Evolutionary conservation across 2,888 invertebrate species (phyloP), one percentile per base, ranked within the genome.

Genomic region (Subacronicta megacephala): DNA sequence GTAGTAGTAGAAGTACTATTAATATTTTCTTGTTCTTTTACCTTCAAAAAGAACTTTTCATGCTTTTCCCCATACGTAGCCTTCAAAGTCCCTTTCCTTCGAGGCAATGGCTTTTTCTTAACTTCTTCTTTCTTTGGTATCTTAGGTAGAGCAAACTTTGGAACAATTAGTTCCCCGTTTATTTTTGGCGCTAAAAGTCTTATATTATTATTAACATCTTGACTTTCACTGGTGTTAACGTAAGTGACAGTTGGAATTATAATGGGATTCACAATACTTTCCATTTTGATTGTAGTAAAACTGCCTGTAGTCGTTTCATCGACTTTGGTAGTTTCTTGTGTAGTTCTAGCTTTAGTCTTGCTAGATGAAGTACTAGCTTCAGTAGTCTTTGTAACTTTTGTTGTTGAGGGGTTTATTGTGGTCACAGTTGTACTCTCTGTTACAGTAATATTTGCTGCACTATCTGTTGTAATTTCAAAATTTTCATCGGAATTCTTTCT

Each of bases 31-130:
- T 53, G 36, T 7, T 77, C 70, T 41, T 79, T 81, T 1, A 72
- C 9, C 63, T 85, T 87, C 18, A 82, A 57, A 62, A 90, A 91
- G 63, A 90, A 87, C 52, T 86, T 87, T 31, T 92, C 91, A 62
- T 92, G 91, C 77, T 90, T 93, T 38, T 94, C 92, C n/a, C 94
- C 94, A 58, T 94, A 94, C 0, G 94, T 94, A 29, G 94, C 92
- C 80, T 94, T 94, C 0, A 94, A 72, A 3, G 94, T 94, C 3
- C 94, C 94, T 75, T 94, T 94, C 52, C 94, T 82, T 67, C 94
- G 83, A 1, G 90, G 87, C 1, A 90, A 72, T 15, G 88, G 80
- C 46, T 93, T 94, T 64, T 94, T 94, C 65, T 86, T 90, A 20
- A 76, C 55, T 10, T 89, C 88, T 29, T 89, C 87, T 66, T 92